phyloP scores from a whole-genome alignment of 2,888 invertebrate species.

The Lissonota sp. region DNA sequence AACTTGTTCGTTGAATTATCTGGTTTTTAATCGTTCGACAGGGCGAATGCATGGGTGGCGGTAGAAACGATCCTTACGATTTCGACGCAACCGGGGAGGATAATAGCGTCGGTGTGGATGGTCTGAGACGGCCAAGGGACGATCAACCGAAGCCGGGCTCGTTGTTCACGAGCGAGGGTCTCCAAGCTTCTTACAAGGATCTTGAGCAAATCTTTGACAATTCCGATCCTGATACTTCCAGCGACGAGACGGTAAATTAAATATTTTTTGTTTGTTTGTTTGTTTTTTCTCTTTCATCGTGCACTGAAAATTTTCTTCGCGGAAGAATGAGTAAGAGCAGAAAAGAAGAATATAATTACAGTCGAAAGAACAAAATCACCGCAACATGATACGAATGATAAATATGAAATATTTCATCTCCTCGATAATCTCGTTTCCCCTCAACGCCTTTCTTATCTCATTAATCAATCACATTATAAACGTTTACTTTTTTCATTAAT shows the following conservation, averaged over 20 bases:
- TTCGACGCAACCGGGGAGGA: conserved; percentile 88
- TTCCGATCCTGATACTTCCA: conserved; percentile 93
- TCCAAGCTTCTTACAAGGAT: conserved; percentile 95
- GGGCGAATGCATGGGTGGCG: conserved; percentile 78
- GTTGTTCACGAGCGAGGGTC: conserved; percentile 94
- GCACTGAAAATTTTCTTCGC: background rate
- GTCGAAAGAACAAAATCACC: background rate
- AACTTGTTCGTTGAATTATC: conserved; percentile 45
- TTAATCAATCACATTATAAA: too few species aligned
- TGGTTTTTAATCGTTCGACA: conserved; percentile 63
- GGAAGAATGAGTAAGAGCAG: background rate
- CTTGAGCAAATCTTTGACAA: conserved; percentile 98
- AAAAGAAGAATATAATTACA: background rate
- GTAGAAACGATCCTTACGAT: conserved; percentile 87
- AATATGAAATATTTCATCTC: background rate
- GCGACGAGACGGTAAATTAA: conserved; percentile 91
- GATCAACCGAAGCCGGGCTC: conserved; percentile 87
- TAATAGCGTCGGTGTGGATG: conserved; percentile 84
- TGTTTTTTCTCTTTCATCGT: conserved; percentile 45
- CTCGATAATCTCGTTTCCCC: background rate
- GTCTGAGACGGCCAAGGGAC: conserved; percentile 83
- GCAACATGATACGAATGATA: background rate
- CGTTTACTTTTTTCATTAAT: too few species aligned
- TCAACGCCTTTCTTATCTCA: background rate
- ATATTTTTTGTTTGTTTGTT: conserved; percentile 37